Percentiles rank a stretch among this genome's conserved stretches.
Conservation (phyloP, 2,113 vertebrate species). For the Hypanus sabinus region DNA sequence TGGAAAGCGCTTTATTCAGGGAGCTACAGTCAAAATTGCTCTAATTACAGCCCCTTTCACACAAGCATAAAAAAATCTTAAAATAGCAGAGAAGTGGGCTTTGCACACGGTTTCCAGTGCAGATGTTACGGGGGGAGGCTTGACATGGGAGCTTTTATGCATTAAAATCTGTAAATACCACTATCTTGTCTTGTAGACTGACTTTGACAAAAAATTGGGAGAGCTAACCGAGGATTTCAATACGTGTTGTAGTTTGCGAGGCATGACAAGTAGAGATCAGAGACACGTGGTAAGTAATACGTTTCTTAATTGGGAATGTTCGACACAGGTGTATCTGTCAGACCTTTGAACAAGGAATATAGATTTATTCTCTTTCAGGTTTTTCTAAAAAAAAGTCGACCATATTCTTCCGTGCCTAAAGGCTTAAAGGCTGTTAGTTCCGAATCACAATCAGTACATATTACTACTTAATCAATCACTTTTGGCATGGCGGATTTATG, state of each 20-base stretch:
- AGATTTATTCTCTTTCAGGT: conserved; percentile 19
- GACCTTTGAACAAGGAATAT: conserved; percentile 4
- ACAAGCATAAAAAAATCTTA: conserved; percentile 44
- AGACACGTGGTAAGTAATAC: conserved; percentile 31
- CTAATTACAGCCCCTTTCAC: conserved; percentile 49
- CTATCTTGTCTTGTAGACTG: conserved; percentile 34
- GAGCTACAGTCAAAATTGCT: conserved; percentile 53
- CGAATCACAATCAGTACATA: background rate
- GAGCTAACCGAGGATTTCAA: conserved; percentile 14
- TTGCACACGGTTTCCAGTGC: conserved; percentile 37
- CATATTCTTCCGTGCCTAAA: background rate
- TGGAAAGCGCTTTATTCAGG: conserved; percentile 58
- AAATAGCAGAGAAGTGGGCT: conserved; percentile 43
- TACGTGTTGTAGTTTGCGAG: conserved; percentile 21
- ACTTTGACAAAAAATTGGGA: conserved; percentile 35
- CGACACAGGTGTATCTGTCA: conserved; percentile 33
- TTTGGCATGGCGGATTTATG: background rate
- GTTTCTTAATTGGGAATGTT: conserved; percentile 31
- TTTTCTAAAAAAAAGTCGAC: background rate
- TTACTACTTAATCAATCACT: conserved; percentile 23
- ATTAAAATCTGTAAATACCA: conserved; percentile 33
- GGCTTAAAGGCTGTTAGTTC: background rate
- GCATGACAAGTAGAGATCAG: conserved; percentile 10
- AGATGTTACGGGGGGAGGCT: conserved; percentile 41
- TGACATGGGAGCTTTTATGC: conserved; percentile 27